Evolutionary conservation across 2,888 invertebrate genomes (phyloP), one percentile per base, ranked within the genome.

Genomic region (Cyclophora punctaria): DNA sequence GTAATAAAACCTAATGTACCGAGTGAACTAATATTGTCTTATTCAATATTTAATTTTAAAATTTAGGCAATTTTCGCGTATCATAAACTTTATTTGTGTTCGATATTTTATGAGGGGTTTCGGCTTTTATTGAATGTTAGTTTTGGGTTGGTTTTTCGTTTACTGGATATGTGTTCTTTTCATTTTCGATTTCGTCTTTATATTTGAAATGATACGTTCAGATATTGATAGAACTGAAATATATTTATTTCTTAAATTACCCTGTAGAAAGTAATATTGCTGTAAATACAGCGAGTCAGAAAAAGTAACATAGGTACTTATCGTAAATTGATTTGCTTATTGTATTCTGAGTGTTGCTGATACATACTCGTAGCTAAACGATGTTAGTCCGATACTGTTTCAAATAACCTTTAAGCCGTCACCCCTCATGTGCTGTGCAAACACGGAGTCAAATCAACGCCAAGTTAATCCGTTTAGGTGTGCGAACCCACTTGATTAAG

Each of bases 401-500:
- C 76, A 73, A 79, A 81, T 75, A 78, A 77, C 77, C 74, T 78
- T 66, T 79, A 79, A 83, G 73, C 75, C 70, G 62, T 64, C 77
- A 71, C 82, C 86, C 84, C 78, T 78, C 76, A 74, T 70, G 76
- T 74, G 74, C 76, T 71, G 70, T 68, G 75, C 78, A 85, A 86
- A 87, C 83, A 86, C 75, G 65, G 79, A 87, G 88, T 87, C 86
- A 88, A 87, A 87, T 87, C 87, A 85, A 80, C 74, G 80, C 83
- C 73, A 80, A 88, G 85, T 84, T 88, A 88, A 88, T 88, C 88
- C 88, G 87, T 88, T 88, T 87, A 87, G 80, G 86, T 84, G 84
- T 78, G 83, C 87, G 86, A 86, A 77, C 88, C 86, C 87, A 87
- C 88, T 88, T 88, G 86, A 87, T 88, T 88, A 88, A 87, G 80